Evolutionary conservation across 1,140 invertebrate genomes (phyloP).

Genomic region (Cotesia vestalis): DNA sequence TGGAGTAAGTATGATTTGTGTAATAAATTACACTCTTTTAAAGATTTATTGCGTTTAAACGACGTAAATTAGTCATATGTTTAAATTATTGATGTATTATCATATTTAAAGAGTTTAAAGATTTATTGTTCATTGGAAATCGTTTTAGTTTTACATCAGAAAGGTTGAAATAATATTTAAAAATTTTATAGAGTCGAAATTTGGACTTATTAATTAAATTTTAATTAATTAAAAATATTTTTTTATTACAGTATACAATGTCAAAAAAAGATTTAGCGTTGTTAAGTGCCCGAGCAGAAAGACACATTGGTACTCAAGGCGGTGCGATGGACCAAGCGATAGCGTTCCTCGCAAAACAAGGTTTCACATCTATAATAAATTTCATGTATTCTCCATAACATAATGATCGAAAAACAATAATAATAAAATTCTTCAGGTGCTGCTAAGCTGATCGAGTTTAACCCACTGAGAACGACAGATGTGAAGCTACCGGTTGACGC

Average conservation of each 20-base stretch:
- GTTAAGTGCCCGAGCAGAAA: constrained; percentile 87
- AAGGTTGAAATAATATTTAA: not conserved
- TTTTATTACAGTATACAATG: constrained; percentile 56
- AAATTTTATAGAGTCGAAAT: too few relatives aligned
- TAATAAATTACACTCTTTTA: not conserved
- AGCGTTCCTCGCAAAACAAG: constrained; percentile 88
- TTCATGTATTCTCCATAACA: constrained; percentile 17
- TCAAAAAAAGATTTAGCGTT: constrained; percentile 82
- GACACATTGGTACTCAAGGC: constrained; percentile 93
- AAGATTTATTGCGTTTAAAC: too few relatives aligned
- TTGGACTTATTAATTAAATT: too few relatives aligned
- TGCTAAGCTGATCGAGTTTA: constrained; percentile 93
- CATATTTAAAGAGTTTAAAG: too few relatives aligned
- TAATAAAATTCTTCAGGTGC: constrained; percentile 67
- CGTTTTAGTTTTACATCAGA: not conserved
- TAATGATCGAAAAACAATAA: not conserved
- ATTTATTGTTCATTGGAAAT: too few relatives aligned
- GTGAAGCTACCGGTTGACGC: constrained; percentile 82
- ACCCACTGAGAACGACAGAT: constrained; percentile 82
- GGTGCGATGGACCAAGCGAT: constrained; percentile 99
- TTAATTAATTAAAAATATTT: constrained; percentile 15
- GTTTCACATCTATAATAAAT: constrained; percentile 60
- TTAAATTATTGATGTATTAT: too few relatives aligned
- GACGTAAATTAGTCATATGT: too few relatives aligned
- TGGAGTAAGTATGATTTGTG: constrained; percentile 65